Percentiles rank a stretch among this genome's conserved stretches.
Evolutionary conservation across 2,113 vertebrate species (phyloP).

Genomic region (Tragelaphus imberbis): DNA sequence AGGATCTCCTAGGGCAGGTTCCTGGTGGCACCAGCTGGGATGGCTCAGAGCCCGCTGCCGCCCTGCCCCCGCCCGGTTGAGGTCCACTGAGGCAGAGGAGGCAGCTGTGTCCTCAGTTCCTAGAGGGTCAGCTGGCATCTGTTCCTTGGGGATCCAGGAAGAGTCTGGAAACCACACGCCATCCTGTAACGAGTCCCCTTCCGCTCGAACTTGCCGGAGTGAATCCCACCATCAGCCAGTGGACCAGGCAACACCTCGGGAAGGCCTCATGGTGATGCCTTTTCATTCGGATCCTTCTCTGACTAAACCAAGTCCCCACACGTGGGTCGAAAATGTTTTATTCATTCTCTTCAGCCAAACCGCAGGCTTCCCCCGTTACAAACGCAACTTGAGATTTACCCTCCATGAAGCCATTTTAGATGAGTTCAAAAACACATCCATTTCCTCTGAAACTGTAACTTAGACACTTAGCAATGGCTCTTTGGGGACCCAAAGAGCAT

Average conservation of each 20-base stretch:
- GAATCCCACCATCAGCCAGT: not conserved
- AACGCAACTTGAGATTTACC: constrained; percentile 19
- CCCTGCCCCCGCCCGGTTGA: not conserved
- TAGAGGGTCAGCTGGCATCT: not conserved
- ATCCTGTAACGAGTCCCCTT: constrained; percentile 5
- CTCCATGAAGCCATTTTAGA: constrained; percentile 39
- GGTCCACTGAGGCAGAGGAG: not conserved
- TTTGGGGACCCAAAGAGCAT: not conserved
- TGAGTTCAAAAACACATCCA: constrained; percentile 20
- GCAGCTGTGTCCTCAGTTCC: not conserved
- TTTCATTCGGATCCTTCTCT: not conserved
- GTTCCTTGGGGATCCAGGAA: not conserved
- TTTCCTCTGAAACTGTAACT: constrained; percentile 46
- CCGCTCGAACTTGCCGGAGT: not conserved
- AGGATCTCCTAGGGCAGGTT: not conserved
- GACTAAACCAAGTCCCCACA: not conserved
- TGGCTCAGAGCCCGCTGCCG: fast-evolving
- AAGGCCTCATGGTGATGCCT: not conserved
- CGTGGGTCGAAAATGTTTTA: not conserved
- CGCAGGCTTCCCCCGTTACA: constrained; percentile 22
- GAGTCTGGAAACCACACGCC: not conserved
- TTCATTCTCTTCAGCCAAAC: not conserved
- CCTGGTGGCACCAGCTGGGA: no score
- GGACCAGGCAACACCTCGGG: not conserved
- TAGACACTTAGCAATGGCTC: constrained; percentile 24